Evolutionary conservation across 2,888 invertebrate genomes (phyloP).

Genomic region (Sphaeridia pumilis): DNA sequence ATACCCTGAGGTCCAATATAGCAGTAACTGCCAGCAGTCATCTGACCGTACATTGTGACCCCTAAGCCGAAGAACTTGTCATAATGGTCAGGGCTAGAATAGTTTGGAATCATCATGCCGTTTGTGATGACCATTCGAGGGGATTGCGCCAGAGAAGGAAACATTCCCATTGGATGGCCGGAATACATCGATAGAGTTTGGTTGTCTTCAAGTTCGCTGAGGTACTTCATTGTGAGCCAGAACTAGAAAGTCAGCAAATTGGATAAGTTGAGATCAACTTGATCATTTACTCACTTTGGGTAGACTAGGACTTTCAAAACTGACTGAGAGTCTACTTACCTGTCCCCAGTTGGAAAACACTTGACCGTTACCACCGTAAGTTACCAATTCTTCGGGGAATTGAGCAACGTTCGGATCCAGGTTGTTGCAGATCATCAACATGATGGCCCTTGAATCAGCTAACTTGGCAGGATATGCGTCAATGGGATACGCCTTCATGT

Average conservation of each 20-base stretch:
- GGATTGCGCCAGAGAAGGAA: slow-evolving; percentile 44
- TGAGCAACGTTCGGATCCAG: slow-evolving; percentile 50
- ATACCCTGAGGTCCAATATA: slow-evolving; percentile 56
- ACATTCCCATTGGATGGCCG: slow-evolving; percentile 51
- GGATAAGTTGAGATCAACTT: too few relatives aligned
- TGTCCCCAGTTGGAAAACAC: slow-evolving; percentile 54
- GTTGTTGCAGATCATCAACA: slow-evolving; percentile 54
- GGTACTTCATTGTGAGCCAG: slow-evolving; percentile 47
- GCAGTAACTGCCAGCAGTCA: slow-evolving; percentile 53
- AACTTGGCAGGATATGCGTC: slow-evolving; percentile 42
- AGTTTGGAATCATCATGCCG: slow-evolving; percentile 53
- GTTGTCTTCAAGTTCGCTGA: slow-evolving; percentile 45
- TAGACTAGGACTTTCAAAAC: background rate
- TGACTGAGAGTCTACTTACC: slow-evolving; percentile 40
- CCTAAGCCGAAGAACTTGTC: slow-evolving; percentile 50
- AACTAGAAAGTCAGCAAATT: slow-evolving; percentile 42
- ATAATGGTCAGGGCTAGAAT: slow-evolving; percentile 46
- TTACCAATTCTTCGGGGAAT: slow-evolving; percentile 49
- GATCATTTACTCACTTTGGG: too few relatives aligned
- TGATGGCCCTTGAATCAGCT: slow-evolving; percentile 45
- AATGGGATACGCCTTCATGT: slow-evolving; percentile 44
- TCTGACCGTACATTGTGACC: slow-evolving; percentile 43
- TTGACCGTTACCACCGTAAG: slow-evolving; percentile 54
- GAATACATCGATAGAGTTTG: slow-evolving; percentile 51
- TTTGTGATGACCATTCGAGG: slow-evolving; percentile 51